Percentiles rank a stretch among this genome's conserved stretches.
phyloP scores from a whole-genome alignment of 2,113 vertebrate species.

The Grammomys dolichurus region DNA sequence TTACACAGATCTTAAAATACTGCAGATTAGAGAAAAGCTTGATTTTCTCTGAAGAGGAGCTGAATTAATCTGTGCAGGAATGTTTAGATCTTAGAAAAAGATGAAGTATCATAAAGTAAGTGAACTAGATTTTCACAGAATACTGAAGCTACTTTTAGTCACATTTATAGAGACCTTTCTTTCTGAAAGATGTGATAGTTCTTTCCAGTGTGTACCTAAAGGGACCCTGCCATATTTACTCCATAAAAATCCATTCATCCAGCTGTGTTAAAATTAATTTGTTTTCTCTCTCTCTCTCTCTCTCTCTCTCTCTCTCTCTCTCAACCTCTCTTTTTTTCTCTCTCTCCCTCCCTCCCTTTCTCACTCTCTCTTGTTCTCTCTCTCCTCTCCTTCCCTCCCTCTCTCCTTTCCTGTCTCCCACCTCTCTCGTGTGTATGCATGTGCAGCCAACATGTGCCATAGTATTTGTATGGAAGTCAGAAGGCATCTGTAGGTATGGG shows the following conservation, averaged over 20 bases:
- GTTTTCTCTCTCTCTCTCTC: neutral
- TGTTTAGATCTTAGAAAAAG: slow-evolving; percentile 19
- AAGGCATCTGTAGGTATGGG: neutral
- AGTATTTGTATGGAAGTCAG: neutral
- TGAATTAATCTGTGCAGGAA: neutral
- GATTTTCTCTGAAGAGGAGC: neutral
- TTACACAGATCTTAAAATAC: slow-evolving; percentile 15
- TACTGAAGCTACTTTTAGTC: neutral
- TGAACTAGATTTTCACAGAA: neutral
- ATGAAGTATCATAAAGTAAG: neutral
- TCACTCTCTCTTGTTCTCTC: too few species aligned
- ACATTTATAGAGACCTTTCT: neutral
- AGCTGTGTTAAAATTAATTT: neutral
- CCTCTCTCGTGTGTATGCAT: neutral
- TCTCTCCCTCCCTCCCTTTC: too few species aligned
- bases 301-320: too few species aligned
- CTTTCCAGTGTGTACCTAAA: neutral
- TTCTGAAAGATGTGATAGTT: neutral
- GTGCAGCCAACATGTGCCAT: neutral
- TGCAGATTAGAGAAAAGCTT: neutral
- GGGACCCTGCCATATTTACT: neutral
- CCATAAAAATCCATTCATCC: neutral
- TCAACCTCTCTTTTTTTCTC: too few species aligned
- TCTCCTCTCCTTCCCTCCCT: too few species aligned
- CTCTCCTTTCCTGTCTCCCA: too few species aligned